These are phyloP conservation scores for Zaprionus ghesquierei DNA, from an alignment of 1,140 invertebrate species.

Conservation along the genomic window DNA sequence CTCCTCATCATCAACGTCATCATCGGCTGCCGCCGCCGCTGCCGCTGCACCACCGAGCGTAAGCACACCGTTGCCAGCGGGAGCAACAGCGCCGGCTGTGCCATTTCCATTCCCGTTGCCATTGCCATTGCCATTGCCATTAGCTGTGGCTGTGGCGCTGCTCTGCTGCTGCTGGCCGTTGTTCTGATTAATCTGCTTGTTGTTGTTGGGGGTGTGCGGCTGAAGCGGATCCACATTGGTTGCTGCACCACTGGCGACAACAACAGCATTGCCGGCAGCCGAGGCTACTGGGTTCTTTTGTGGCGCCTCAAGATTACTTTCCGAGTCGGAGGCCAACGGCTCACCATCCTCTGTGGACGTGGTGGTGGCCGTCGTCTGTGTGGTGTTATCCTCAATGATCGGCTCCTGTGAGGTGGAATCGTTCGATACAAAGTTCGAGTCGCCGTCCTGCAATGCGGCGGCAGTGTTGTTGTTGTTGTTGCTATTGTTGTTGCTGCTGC, in stretches of 20 bases:
- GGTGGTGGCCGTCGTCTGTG: conserved; percentile 80
- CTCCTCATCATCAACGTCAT: conserved; percentile 27
- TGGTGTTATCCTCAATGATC: conserved; percentile 78
- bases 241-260: not conserved
- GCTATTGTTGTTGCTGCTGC: conserved; percentile 3
- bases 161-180: conserved; percentile 16
- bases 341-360: conserved; percentile 77
- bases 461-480: conserved; percentile 71
- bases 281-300: conserved; percentile 68
- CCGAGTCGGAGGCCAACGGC: conserved; percentile 72
- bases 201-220: conserved; percentile 44
- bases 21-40: conserved; percentile 32
- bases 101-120: conserved; percentile 62
- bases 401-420: conserved; percentile 81
- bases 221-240: not conserved
- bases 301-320: conserved; percentile 85
- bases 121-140: conserved; percentile 4
- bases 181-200: conserved; percentile 60
- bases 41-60: conserved; percentile 1
- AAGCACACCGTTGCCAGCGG: conserved; percentile 50
- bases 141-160: conserved; percentile 8
- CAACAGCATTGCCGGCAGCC: not conserved
- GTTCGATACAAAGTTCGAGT: conserved; percentile 79
- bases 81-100: conserved; percentile 20
- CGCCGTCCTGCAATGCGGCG: conserved; percentile 70